phyloP scores from a whole-genome alignment of 2,797 vertebrate species.

The Atherinosoma microstoma region DNA sequence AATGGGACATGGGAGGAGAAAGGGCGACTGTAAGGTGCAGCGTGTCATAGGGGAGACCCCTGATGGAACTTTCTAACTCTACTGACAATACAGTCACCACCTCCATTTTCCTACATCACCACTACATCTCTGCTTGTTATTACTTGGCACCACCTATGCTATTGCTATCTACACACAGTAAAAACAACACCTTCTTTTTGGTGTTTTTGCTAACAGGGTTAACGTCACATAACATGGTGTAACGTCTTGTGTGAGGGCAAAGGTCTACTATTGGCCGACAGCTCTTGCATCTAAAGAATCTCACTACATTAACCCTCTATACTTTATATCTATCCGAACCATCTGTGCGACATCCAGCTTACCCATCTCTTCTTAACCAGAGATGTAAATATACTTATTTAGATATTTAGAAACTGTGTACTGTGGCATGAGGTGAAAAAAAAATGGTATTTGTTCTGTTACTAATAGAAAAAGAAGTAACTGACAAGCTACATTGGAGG shows the following conservation, averaged over 20 bases:
- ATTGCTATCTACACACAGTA: conserved; percentile 40
- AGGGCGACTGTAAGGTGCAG: conserved; percentile 10
- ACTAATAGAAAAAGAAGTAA: conserved; percentile 45
- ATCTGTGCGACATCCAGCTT: conserved; percentile 40
- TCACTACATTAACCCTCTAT: conserved; percentile 53
- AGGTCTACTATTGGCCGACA: conserved; percentile 52
- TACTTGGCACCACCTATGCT: conserved; percentile 42
- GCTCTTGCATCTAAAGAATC: conserved; percentile 53
- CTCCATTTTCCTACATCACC: conserved; percentile 56
- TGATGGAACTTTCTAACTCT: conserved; percentile 71
- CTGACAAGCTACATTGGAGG: conserved; percentile 47
- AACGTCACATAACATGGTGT: conserved; percentile 47
- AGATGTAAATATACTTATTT: conserved; percentile 73
- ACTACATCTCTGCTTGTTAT: conserved; percentile 58
- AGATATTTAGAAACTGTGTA: conserved; percentile 70
- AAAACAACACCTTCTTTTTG: conserved; percentile 47
- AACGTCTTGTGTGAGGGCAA: conserved; percentile 35
- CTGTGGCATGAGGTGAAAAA: conserved; percentile 77
- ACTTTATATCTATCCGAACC: conserved; percentile 46
- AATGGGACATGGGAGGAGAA: conserved; percentile 20
- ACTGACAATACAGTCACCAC: conserved; percentile 56
- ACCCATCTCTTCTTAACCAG: conserved; percentile 52
- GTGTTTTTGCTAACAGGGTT: conserved; percentile 54
- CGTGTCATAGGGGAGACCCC: conserved; percentile 44
- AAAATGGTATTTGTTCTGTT: conserved; percentile 58